Evolutionary conservation across 2,888 invertebrate species (phyloP).

Genomic region (Drosophila peninsularis): DNA sequence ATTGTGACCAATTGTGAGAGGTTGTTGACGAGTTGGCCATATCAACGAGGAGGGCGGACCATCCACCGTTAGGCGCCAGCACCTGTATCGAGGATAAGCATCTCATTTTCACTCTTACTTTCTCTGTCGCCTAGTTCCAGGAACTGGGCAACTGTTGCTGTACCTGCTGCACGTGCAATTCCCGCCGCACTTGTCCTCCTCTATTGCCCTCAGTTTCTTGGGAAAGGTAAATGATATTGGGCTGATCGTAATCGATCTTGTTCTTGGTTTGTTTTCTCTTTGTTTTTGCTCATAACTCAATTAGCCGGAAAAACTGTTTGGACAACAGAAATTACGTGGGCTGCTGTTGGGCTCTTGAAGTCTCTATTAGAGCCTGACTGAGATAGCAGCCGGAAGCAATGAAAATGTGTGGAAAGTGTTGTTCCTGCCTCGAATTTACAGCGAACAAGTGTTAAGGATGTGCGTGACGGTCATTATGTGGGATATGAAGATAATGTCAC

Average conservation of each 20-base stretch:
- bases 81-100: constrained; percentile 43
- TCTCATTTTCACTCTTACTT: constrained; percentile 52
- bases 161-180: constrained; percentile 67
- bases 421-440: constrained; percentile 57
- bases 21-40: not conserved
- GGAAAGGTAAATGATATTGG: constrained; percentile 60
- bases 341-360: constrained; percentile 14
- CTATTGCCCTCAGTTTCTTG: constrained; percentile 34
- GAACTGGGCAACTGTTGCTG: constrained; percentile 25
- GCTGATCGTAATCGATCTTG: constrained; percentile 72
- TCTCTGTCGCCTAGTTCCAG: constrained; percentile 22
- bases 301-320: constrained; percentile 52
- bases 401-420: constrained; percentile 57
- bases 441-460: constrained; percentile 74
- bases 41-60: too few species aligned
- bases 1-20: constrained; percentile 33
- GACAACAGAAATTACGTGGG: constrained; percentile 39
- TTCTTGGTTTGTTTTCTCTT: constrained; percentile 20
- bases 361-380: constrained; percentile 57
- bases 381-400: constrained; percentile 42
- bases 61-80: constrained; percentile 57
- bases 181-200: constrained; percentile 33
- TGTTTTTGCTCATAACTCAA: constrained; percentile 77
- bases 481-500: constrained; percentile 43
- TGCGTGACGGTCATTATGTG: constrained; percentile 60